Evolutionary conservation across 2,797 vertebrate genomes (phyloP), one percentile per base, ranked within the genome.

Genomic region (Oryzias sinensis): DNA sequence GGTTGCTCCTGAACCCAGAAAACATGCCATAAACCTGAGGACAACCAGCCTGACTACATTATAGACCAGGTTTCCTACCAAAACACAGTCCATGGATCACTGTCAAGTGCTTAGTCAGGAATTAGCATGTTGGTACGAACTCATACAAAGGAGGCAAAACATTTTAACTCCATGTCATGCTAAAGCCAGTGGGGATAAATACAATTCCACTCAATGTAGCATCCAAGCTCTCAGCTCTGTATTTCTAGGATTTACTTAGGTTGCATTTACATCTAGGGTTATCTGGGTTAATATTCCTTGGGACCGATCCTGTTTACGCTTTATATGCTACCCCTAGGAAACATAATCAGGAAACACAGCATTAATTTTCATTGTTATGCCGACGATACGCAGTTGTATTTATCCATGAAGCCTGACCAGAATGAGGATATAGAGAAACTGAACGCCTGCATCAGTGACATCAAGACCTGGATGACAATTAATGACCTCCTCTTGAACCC

Each of bases 11-110:
- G 29, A 49, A n/a, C 48, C 15, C 24, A 29, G 48, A 49, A 49
- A 49, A 49, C 27, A 24, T 49, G 25, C 48, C 24, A 49, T n/a
- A 50, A n/a, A 13, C n/a, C 9, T 51, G 50, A 14, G 50, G 6
- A 52, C 50, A 52, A 41, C 49, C 27, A 37, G 27, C 5, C 25
- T 49, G 25, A 49, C 15, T 25, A 49, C 25, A 33, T 49, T 33
- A 33, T 7, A 49, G 25, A 33, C 16, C 1, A 49, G 29, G 48
- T 17, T 25, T 33, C 14, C n/a, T 49, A n/a, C 48, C 48, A n/a
- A 25, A 49, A n/a, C 48, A 49, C 7, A 52, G 50, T 52, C 50
- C 17, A 13, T 52, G 50, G 29, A 20, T 52, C 50, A 52, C 37
- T 18, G 22, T 52, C 4, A 52, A 41, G 33, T 52, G 50, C 50